Evolutionary conservation across 1,140 invertebrate genomes (phyloP), one percentile per base, ranked within the genome.

Genomic region (Bombus polaris): DNA sequence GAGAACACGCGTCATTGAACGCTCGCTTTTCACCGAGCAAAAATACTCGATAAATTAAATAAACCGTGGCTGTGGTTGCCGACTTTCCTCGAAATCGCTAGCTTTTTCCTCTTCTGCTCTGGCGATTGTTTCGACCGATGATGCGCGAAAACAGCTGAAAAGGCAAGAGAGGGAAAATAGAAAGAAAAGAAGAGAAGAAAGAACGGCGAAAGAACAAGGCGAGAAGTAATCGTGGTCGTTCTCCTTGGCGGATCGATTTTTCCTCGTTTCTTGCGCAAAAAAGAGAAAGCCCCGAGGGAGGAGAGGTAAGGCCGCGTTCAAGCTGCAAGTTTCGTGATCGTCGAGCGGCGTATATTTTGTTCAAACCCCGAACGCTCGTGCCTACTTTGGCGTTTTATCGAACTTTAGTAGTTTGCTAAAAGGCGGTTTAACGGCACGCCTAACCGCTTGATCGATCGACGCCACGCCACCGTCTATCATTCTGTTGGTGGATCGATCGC

Each of bases 221-320:
- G 77, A 22, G 12, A 35, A 71, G 79, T 62, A 74, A 81, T 74
- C 80, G 80, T 35, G 35, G 75, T 71, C 68, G 68, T 72, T 81
- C 35, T 42, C 37, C 47, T 28, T n/a, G 42, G 35, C 57, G 62
- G 72, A 83, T 83, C 81, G 73, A 83, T 83, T 32, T 37, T 66
- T 28, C 57, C n/a, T 74, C 25, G 44, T 53, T 81, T 10, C 65
- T n/a, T 39, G 47, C 37, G 79, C 25, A 3, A 47, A 39, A 71
- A 57, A 71, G 32, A 22, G 44, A 70, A 79, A 32, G 39, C 9
- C 59, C n/a, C 37, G 13, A 25, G 53, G 76, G 39, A 10, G 66
- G 8, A 32, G 37, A 37, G 53, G 70, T 18, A 39, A 81, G 35
- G 68, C 68, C 35, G 37, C 47, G 80, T 81, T 81, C 47, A 22